Base-by-base conservation (phyloP, 2,113 vertebrate genomes). In the Brachyistius frenatus region DNA sequence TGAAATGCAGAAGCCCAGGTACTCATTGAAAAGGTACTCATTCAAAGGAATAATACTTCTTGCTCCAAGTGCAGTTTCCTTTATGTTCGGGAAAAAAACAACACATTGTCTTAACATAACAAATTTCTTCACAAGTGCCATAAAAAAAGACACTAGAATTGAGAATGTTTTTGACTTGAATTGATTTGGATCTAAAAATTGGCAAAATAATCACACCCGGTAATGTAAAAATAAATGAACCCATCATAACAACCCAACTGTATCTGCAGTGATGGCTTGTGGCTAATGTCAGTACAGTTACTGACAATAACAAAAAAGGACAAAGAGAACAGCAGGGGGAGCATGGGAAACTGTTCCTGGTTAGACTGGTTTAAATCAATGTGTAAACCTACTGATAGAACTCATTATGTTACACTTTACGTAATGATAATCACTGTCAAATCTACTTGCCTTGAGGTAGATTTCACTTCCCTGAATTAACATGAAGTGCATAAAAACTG, bases 301-400 rank as follows among this genome's bases (percentile, higher is more conserved):
- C 9, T 13, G 41, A 13, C 41, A 4, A 11, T 2, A 11, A 13
- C 41, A 4, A 11, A 44, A 44, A 13, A 44, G 68, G 46, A 83
- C 72, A 73, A 65, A 81, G 55, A 47, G 47, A 84, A 66, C 58
- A 81, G 78, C 81, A 79, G 23, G 66, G 23, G 66, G 11, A 65
- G 13, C 64, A 31, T 55, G 32, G 37, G 23, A 23, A 23, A 23
- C 23, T 23, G 23, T 23, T 23, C 23, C 23, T 23, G 23, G 23
- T 23, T 23, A 23, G 3, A 63, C 36, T 35, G 32, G 52, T 83
- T 73, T 41, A 23, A 62, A 80, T 78, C 70, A 81, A 64, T 81
- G 66, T 37, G 9, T 56, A 31, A 66, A 15, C 47, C 37, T 55
- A 70, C 65, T 72, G 47, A 67, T 35, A 55, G 5, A 41, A 10